Conservation (phyloP, 30 jellyfish, hydroid and myxozoan genomes). For the Sanderia malayensis region DNA sequence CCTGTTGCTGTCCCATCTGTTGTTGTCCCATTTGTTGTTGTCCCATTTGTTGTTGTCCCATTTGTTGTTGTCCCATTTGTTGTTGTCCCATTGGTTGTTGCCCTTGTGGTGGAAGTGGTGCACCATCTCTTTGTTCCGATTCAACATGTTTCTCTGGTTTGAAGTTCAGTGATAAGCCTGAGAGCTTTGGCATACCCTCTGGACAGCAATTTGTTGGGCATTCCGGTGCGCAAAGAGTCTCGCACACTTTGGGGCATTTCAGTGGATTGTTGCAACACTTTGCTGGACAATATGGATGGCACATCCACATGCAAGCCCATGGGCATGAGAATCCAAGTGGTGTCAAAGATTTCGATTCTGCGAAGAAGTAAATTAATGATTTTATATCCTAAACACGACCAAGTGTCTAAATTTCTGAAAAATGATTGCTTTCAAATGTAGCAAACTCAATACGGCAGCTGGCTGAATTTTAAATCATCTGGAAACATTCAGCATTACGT, state of each 20-base stretch:
- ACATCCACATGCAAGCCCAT: constrained; percentile 97
- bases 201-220: constrained; percentile 97
- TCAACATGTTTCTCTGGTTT: constrained; percentile 21
- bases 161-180: constrained; percentile 66
- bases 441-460: no score
- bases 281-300: constrained; percentile 94
- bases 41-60: constrained; percentile 45
- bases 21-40: constrained; percentile 38
- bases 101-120: constrained; percentile 53
- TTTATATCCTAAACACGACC: no score
- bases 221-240: constrained; percentile 84
- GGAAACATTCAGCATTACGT: no score
- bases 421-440: no score
- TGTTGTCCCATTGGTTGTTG: constrained; percentile 43
- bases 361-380: not conserved
- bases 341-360: constrained; percentile 44
- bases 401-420: no score
- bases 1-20: constrained; percentile 45
- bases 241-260: constrained; percentile 78
- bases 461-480: no score
- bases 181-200: constrained; percentile 74
- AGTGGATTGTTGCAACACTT: constrained; percentile 97
- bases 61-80: constrained; percentile 28
- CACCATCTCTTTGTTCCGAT: constrained; percentile 42
- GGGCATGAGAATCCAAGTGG: constrained; percentile 93